Base-by-base conservation (phyloP, 2,888 invertebrate species). In the Ecdyonurus torrentis region DNA sequence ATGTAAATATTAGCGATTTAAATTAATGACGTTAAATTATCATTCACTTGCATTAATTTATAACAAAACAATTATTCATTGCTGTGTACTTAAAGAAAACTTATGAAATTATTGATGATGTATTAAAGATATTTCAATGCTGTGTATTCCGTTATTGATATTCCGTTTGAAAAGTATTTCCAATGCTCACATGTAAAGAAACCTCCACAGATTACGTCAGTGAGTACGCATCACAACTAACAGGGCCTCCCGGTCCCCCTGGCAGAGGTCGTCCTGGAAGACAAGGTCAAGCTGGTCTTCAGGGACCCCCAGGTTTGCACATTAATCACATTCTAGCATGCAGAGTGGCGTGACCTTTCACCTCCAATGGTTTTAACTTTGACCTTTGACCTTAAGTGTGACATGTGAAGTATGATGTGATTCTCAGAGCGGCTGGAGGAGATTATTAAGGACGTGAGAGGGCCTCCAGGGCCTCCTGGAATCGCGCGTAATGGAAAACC, bases 401-500 rank as follows among this genome's bases (percentile, higher is more conserved):
- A 15, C 15, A 15, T 37, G 37, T 37, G 15, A 15, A 10, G 37
- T 37, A 15, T 37, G 37, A 10, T 37, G 55, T 55, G 55, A 5
- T 23, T 69, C 74, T 74, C 74, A 81, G 82, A 82, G 72, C 78
- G 78, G 71, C 72, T 79, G 74, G 79, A 79, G 71, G 81, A 81
- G 73, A 74, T 83, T 74, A 77, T 77, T 55, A 73, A 77, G 68
- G 80, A 81, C 68, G 77, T 83, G 55, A 78, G 81, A 69, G 91
- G 90, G 19, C 85, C 84, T 65, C 83, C 86, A 52, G 90, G 90
- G 1, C 79, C 81, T 66, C 78, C 80, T 67, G 83, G 82, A 65
- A 70, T 74, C 69, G 76, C 77, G 64, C 74, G 75, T 69, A 75
- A 75, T 67, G 81, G 82, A 66, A 74, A 74, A 69, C 75, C 77